These are phyloP conservation scores for Hylomyscus alleni DNA, from an alignment of 2,797 vertebrate genomes.

Conservation along the genomic window DNA sequence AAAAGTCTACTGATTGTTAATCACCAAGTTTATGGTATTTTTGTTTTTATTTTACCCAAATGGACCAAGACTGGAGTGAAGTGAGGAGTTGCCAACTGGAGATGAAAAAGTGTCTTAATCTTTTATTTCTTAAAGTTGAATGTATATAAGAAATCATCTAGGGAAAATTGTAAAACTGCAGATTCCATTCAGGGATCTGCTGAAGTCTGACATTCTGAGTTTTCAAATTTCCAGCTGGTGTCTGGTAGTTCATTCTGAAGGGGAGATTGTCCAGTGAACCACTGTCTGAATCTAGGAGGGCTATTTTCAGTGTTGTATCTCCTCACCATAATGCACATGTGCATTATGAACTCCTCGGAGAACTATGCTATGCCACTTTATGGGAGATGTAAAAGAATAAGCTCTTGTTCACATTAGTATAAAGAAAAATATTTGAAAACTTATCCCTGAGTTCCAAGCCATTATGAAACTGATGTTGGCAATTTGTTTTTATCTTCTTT, in stretches of 20 bases:
- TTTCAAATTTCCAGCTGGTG: fast-evolving
- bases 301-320: slow-evolving; percentile 90
- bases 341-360: slow-evolving; percentile 91
- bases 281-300: slow-evolving; percentile 82
- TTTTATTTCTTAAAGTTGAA: slow-evolving; percentile 15
- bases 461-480: slow-evolving; percentile 73
- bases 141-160: background rate
- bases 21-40: background rate
- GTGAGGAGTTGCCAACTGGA: background rate
- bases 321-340: slow-evolving; percentile 92
- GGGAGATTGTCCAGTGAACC: background rate
- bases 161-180: slow-evolving; percentile 1
- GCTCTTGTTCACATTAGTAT: slow-evolving; percentile 88
- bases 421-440: slow-evolving; percentile 83
- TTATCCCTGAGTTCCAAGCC: slow-evolving; percentile 82
- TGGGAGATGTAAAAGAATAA: slow-evolving; percentile 92
- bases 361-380: slow-evolving; percentile 94
- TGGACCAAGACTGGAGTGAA: background rate
- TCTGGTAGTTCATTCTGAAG: background rate
- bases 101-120: background rate
- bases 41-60: background rate
- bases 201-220: background rate
- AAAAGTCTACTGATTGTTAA: background rate
- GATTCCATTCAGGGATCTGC: background rate
- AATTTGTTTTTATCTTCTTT: slow-evolving; percentile 51